Percentiles rank a stretch among this genome's conserved stretches.
phyloP scores from a whole-genome alignment of 2,888 invertebrate genomes.

The Pyrochroa serraticornis region DNA sequence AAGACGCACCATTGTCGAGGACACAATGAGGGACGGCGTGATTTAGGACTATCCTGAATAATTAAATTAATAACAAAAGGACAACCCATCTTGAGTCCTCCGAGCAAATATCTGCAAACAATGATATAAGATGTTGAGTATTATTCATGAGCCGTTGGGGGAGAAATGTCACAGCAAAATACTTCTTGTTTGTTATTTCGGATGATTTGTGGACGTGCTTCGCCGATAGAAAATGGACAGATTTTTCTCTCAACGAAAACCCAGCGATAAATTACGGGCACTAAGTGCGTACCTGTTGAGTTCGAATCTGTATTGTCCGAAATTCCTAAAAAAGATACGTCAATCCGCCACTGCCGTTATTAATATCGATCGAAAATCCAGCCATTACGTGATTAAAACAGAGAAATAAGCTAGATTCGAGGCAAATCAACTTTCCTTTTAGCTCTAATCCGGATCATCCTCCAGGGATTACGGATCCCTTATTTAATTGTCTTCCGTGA shows the following conservation, averaged over 20 bases:
- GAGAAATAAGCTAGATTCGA: too few relatives aligned
- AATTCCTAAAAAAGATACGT: too few relatives aligned
- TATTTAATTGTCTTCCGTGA: conserved; percentile 17
- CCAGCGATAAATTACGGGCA: conserved; percentile 13
- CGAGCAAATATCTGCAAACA: conserved; percentile 35
- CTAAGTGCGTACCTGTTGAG: conserved; percentile 17
- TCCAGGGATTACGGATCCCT: conserved; percentile 8
- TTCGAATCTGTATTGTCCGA: neutral
- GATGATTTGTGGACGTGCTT: conserved; percentile 25
- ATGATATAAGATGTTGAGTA: conserved; percentile 36
- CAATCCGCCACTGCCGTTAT: neutral
- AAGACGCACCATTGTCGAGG: conserved; percentile 14
- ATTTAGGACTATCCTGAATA: conserved; percentile 39
- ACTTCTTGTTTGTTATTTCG: conserved; percentile 27
- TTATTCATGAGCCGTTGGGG: conserved; percentile 28
- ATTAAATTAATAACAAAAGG: conserved; percentile 40
- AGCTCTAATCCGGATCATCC: conserved; percentile 2
- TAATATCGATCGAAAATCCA: conserved; percentile 11
- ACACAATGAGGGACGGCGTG: conserved; percentile 31
- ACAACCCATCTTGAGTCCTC: conserved; percentile 30
- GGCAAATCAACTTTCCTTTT: neutral
- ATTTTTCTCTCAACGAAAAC: conserved; percentile 15
- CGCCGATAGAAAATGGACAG: conserved; percentile 16
- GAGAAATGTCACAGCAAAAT: conserved; percentile 23
- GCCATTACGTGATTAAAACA: conserved; percentile 3